Percentiles rank a stretch among this genome's conserved stretches.
Conservation (phyloP, 2,888 invertebrate species). For the Pristionchus exspectatus region DNA sequence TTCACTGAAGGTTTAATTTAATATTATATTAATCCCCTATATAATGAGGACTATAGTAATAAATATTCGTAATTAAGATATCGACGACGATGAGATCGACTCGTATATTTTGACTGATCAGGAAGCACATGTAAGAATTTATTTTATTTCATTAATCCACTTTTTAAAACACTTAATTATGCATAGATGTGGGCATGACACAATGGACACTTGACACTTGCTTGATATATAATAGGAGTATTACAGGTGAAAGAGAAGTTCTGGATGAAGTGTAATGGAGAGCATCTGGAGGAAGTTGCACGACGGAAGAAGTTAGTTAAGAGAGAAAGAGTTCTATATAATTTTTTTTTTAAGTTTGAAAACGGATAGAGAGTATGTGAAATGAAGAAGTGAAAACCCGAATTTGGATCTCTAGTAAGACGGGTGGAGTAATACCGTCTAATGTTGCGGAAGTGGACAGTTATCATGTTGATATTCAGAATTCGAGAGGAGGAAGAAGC, state of each 20-base stretch:
- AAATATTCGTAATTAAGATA: conserved; percentile 77
- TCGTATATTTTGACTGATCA: conserved; percentile 79
- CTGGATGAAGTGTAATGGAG: conserved; percentile 92
- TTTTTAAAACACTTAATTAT: not conserved
- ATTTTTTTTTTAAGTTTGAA: not conserved
- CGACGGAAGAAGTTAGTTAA: conserved; percentile 83
- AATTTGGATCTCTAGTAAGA: not conserved
- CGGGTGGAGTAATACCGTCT: not conserved
- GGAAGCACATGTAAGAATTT: conserved; percentile 83
- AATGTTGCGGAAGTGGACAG: not conserved
- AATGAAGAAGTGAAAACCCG: not conserved
- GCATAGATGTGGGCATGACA: not conserved
- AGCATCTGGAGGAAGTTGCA: conserved; percentile 89
- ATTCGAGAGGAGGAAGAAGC: conserved; percentile 65
- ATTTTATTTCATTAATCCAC: not conserved
- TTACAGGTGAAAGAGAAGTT: conserved; percentile 86
- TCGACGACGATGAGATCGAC: conserved; percentile 93
- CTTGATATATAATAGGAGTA: not conserved
- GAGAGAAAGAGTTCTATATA: not conserved
- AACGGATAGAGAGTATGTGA: not conserved
- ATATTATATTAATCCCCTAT: not conserved
- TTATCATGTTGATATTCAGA: conserved; percentile 51
- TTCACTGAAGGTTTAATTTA: conserved; percentile 62
- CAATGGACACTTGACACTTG: not conserved
- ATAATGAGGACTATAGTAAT: not conserved